Evolutionary conservation across 2,113 vertebrate genomes (phyloP).

Genomic region (Panthera uncia): DNA sequence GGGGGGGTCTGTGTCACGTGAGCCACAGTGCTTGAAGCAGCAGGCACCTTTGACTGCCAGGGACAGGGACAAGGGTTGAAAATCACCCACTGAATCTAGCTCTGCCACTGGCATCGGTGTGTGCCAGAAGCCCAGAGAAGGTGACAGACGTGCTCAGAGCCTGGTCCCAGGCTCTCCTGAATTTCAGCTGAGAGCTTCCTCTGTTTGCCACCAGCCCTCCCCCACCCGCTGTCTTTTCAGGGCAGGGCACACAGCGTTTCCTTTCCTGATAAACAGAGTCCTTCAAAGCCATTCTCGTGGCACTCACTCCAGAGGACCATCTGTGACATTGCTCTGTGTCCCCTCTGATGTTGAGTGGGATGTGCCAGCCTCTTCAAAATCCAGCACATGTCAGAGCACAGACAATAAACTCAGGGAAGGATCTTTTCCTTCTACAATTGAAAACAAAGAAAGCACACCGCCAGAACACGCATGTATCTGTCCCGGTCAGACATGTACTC

Average conservation of each 20-base stretch:
- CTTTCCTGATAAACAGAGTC: not conserved
- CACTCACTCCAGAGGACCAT: not conserved
- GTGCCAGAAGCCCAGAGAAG: accelerated
- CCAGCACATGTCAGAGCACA: not conserved
- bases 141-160: not conserved
- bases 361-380: not conserved
- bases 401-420: not conserved
- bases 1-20: not conserved
- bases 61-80: not conserved
- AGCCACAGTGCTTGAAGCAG: not conserved
- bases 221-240: too few relatives aligned
- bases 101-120: accelerated
- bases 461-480: accelerated
- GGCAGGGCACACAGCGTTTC: not conserved
- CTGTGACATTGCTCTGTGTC: not conserved
- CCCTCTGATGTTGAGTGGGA: not conserved
- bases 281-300: not conserved
- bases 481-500: not conserved
- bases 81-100: accelerated
- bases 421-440: too few relatives aligned
- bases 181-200: not conserved
- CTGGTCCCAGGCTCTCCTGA: not conserved
- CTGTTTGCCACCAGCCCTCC: accelerated
- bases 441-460: not conserved
- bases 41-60: accelerated